Evolutionary conservation across 2,113 vertebrate species (phyloP), one percentile per base, ranked within the genome.

Genomic region (Coregonus clupeaformis): DNA sequence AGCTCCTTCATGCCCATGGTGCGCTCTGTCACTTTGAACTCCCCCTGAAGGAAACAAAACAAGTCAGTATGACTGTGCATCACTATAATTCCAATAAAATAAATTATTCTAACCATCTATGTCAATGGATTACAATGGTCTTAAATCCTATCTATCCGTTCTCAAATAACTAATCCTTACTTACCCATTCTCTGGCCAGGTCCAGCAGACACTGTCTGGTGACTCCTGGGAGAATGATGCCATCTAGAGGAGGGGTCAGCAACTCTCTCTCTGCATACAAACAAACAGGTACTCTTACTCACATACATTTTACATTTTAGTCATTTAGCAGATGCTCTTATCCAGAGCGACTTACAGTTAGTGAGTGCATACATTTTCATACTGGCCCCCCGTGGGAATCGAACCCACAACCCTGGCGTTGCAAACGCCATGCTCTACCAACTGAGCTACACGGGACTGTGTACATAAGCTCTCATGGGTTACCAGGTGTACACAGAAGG

Each of bases 191-290:
- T 74, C 87, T 85, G 45, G 93, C 93, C 76, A 97, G 84, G 80
- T 97, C 96, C 84, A 97, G 89, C 66, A 97, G 89, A 9, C 95
- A 96, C 71, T 94, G 94, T 27, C 96, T 92, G 52, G 93, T 93
- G 4, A 97, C 94, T 77, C 96, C 96, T 0, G 96, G 96, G 6
- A 97, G 93, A 71, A 97, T 97, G 72, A 96, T 86, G 0, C 96
- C 94, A 0, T 96, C 94, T 74, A 97, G 88, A 0, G 95, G 93
- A 0, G 96, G 96, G 0, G 96, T 97, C 68, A 94, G 52, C 64
- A 97, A 68, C 86, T 97, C 96, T 64, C 69, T 90, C 59, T 91
- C 96, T 97, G 81, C 63, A 77, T 16, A 71, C 36, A 76, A 13
- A 80, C 49, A 75, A 57, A 30, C 45, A 77, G 13, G 59, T 0